Evolutionary conservation across 2,797 vertebrate genomes (phyloP).

Genomic region (Bucorvus abyssinicus): DNA sequence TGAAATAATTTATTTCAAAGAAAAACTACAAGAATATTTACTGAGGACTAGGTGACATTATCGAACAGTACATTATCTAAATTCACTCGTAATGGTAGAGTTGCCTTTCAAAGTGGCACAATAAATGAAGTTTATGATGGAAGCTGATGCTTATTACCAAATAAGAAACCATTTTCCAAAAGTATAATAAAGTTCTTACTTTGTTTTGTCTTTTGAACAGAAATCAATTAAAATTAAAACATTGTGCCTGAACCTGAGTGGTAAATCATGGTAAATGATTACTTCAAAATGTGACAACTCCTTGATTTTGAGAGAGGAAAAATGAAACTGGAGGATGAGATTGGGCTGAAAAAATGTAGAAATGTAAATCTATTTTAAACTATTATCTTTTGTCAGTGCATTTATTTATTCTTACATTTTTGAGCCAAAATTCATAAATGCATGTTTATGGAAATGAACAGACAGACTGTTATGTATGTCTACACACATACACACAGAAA

Average conservation of each 20-base stretch:
- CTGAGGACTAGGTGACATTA: neutral
- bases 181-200: neutral
- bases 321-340: neutral
- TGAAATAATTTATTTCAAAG: conserved; percentile 12
- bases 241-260: neutral
- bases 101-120: neutral
- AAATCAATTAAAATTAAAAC: neutral
- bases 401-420: neutral
- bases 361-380: neutral
- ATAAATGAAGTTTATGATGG: neutral
- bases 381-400: accelerated
- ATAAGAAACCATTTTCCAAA: neutral
- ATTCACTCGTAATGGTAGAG: neutral
- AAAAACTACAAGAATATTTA: neutral
- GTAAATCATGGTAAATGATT: neutral
- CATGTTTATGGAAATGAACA: neutral
- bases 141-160: neutral
- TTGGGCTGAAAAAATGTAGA: neutral
- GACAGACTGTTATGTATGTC: neutral
- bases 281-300: neutral
- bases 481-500: neutral
- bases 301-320: neutral
- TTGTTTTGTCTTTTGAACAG: neutral
- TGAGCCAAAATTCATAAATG: neutral
- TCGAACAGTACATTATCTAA: neutral